Base-by-base conservation (phyloP, 2,113 vertebrate genomes). In the Caretta caretta region DNA sequence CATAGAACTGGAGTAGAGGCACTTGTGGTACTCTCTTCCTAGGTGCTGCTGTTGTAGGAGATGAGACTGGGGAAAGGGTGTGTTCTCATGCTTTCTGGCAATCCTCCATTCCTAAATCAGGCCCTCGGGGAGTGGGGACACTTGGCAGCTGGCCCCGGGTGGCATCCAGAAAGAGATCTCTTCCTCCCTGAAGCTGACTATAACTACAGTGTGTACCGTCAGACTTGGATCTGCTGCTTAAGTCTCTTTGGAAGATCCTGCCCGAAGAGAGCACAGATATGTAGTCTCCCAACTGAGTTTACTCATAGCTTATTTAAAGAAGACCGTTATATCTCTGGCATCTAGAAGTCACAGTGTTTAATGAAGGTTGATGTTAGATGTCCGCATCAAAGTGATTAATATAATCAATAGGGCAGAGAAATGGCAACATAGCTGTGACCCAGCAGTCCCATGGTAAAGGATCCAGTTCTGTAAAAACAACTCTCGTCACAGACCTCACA, bases 301-400 rank as follows among this genome's bases (percentile, higher is more conserved):
- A 93, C 92, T 96, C 93, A 91, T n/a, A 87, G 87, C 88, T 95
- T 93, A 97, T 97, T 97, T 97, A 97, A 86, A 96, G 83, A 90
- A 96, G 97, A 92, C 51, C 85, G 76, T 38, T 95, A 94, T 95
- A 95, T 89, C 95, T 96, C 93, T 85, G 96, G 85, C 80, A 83
- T 89, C 0, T 1, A 96, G 90, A 92, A 97, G 57, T 0, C 0
- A 8, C 78, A 92, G 94, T 92, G 84, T 94, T 96, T 98, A 96
- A 97, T 94, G 96, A 93, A 93, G 89, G 94, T 87, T 76, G 90
- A 96, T 96, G 94, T 93, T 91, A 95, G 97, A 56, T 80, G 90
- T 92, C 97, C 82, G 86, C 79, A 81, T 53, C 9, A 1, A 50
- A 56, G 87, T 91, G 93, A 94, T 90, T 95, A 97, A 85, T 86